A percentile compares a stretch with the other conserved stretches of the same genome.
These are phyloP conservation scores for Ganaspis brasiliensis DNA, from an alignment of 2,888 invertebrate species.

Conservation along the genomic window DNA sequence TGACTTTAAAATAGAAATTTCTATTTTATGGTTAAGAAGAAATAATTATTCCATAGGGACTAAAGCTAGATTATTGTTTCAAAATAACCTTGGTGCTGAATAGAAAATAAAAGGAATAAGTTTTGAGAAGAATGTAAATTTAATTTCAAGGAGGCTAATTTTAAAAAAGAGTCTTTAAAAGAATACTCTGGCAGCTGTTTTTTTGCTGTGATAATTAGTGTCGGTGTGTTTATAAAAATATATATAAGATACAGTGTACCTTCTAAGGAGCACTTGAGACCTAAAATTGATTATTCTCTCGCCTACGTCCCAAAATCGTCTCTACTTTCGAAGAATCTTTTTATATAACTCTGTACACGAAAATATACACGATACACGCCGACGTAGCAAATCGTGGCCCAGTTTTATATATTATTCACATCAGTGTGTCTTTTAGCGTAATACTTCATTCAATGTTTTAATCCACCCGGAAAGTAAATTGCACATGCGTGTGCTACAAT, in stretches of 20 bases:
- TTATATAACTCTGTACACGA: conserved; percentile 17
- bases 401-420: not conserved
- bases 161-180: not conserved
- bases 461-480: conserved; percentile 30
- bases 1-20: no score
- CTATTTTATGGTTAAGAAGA: no score
- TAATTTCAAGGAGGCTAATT: not conserved
- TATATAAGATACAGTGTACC: not conserved
- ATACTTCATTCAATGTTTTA: conserved; percentile 39
- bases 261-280: not conserved
- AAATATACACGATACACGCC: conserved; percentile 12
- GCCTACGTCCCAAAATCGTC: not conserved
- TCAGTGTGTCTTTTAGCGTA: not conserved
- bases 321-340: conserved; percentile 35
- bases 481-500: conserved; percentile 5
- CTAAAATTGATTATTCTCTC: not conserved
- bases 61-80: no score
- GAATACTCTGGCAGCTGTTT: not conserved
- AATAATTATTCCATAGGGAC: no score
- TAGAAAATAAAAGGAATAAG: not conserved
- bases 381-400: conserved; percentile 29
- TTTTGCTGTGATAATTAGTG: conserved; percentile 7
- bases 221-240: not conserved
- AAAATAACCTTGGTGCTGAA: no score
- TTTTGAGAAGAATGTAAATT: not conserved